Evolutionary conservation across 2,888 invertebrate species (phyloP), one percentile per base, ranked within the genome.

Genomic region (Lutraria lutraria): DNA sequence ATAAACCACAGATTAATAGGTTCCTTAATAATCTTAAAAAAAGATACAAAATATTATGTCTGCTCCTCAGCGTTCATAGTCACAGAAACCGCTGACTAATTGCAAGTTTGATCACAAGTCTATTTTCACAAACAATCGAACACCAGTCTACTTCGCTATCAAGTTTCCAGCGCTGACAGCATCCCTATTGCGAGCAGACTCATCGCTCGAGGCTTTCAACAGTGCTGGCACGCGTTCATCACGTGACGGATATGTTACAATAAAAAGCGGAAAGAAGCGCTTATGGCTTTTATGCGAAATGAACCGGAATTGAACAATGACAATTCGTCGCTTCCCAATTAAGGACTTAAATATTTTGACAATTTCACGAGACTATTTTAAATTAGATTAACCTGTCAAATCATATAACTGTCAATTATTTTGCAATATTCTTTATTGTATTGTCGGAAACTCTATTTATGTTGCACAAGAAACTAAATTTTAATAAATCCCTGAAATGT

Each of bases 91-190:
- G 15, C 25, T 16, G 31, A 53, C 84, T 91, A 91, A 91, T 91
- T 91, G 85, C 76, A 85, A 91, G 91, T 83, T 88, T 80, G 83
- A 82, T 83, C 83, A 89, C 63, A 83, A 52, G 29, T 31, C 53
- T 43, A 85, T 88, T 83, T 85, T 88, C 91, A 68, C 76, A 34
- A 88, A 89, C 91, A 91, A 89, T 91, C 79, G 83, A 79, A 34
- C 87, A 91, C 91, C 90, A 91, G 91, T 81, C 63, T 88, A 81
- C 81, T 53, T 31, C 15, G 25, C 82, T 81, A 84, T 90, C 72
- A 63, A 31, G 86, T 91, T n/a, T 88, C 86, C 88, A n/a, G 34
- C 68, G 82, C 25, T 85, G 87, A 89, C 89, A 87, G 89, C 80
- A 80, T 81, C 87, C 90, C 88, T 87, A 89, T 89, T 89, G 89